These are phyloP conservation scores for Subanguina moxae DNA, from an alignment of 1,140 invertebrate species.

Conservation along the genomic window DNA sequence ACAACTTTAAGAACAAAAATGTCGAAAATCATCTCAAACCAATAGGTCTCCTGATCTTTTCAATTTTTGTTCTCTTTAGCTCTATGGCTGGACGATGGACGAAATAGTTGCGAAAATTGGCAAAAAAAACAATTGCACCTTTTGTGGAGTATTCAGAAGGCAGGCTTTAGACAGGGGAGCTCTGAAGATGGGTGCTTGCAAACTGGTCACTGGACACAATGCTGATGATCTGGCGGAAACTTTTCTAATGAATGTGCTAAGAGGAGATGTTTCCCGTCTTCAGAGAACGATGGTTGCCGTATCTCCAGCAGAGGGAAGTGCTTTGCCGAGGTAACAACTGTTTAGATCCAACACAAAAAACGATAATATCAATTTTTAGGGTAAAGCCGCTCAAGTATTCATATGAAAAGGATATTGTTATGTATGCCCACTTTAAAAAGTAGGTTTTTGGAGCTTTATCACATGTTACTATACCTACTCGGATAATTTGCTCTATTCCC, in stretches of 20 bases:
- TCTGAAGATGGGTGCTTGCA: constrained; percentile 76
- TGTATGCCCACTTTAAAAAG: constrained; percentile 71
- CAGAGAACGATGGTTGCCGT: constrained; percentile 74
- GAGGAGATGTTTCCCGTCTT: constrained; percentile 89
- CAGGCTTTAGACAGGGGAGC: constrained; percentile 74
- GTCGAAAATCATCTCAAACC: no score
- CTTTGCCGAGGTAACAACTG: constrained; percentile 72
- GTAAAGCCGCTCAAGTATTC: constrained; percentile 97
- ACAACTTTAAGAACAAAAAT: no score
- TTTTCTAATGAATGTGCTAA: constrained; percentile 67
- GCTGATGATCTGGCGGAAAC: constrained; percentile 99
- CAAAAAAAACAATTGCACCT: constrained; percentile 86
- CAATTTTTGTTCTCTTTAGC: constrained; percentile 20
- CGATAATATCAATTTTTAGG: constrained; percentile 83
- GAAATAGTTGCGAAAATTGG: constrained; percentile 90
- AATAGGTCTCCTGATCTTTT: no score
- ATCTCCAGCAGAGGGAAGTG: background rate
- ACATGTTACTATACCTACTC: no score
- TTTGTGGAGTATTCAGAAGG: constrained; percentile 60
- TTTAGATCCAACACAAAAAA: constrained; percentile 98
- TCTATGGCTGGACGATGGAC: constrained; percentile 99
- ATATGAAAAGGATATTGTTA: constrained; percentile 99
- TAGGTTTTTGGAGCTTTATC: no score
- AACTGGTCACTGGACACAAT: constrained; percentile 92
- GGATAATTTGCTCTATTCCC: no score